phyloP scores from a whole-genome alignment of 1,140 invertebrate species.

The Drosophila leontia region DNA sequence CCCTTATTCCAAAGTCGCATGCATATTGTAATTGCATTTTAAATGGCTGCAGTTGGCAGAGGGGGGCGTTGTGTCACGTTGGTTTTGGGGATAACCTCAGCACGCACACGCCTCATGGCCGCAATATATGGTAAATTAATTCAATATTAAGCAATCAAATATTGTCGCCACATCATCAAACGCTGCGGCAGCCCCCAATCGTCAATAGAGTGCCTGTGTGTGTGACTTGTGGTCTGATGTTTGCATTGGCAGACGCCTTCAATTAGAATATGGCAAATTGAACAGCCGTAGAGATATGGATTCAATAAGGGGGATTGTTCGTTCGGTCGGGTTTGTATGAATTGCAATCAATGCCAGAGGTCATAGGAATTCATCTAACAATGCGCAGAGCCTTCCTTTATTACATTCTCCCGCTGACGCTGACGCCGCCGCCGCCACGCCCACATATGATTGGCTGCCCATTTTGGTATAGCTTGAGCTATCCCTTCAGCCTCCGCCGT shows the following conservation, averaged over 20 bases:
- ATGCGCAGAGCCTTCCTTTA: slow-evolving; percentile 33
- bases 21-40: slow-evolving; percentile 71
- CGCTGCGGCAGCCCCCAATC: slow-evolving; percentile 56
- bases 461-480: slow-evolving; percentile 13
- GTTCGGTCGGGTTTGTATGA: slow-evolving; percentile 18
- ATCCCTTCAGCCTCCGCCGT: neutral
- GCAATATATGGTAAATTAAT: slow-evolving; percentile 79
- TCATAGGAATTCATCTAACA: slow-evolving; percentile 53
- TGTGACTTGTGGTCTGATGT: slow-evolving; percentile 38
- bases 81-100: slow-evolving; percentile 36
- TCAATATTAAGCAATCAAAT: slow-evolving; percentile 82
- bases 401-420: slow-evolving; percentile 27
- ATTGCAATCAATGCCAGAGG: slow-evolving; percentile 49
- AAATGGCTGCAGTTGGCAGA: slow-evolving; percentile 31
- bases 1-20: slow-evolving; percentile 6
- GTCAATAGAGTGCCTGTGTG: slow-evolving; percentile 41
- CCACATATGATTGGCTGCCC: slow-evolving; percentile 38
- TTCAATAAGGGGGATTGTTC: slow-evolving; percentile 17
- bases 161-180: slow-evolving; percentile 79
- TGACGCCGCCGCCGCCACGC: neutral
- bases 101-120: slow-evolving; percentile 47
- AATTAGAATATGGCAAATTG: slow-evolving; percentile 73
- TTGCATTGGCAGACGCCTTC: slow-evolving; percentile 45
- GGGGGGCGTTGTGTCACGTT: neutral
- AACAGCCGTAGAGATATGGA: slow-evolving; percentile 48